Evolutionary conservation across 2,888 invertebrate species (phyloP).

Genomic region (Serrognathus titanus): DNA sequence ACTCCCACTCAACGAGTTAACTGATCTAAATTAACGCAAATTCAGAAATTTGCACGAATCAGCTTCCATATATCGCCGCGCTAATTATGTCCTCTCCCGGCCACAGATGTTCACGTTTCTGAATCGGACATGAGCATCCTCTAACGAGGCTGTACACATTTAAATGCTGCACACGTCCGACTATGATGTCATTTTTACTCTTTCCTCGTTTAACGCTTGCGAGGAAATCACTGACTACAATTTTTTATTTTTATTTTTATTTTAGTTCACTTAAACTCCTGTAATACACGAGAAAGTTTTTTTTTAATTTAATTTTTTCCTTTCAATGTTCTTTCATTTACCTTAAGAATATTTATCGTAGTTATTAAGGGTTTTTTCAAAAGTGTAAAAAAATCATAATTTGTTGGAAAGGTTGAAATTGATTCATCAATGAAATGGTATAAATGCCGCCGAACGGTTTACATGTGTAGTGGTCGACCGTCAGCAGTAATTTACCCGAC

Average conservation of each 20-base stretch:
- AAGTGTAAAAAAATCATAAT: too few species aligned
- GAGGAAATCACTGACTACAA: not conserved
- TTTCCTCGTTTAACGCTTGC: not conserved
- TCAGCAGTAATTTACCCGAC: slow-evolving; percentile 16
- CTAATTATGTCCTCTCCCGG: slow-evolving; percentile 11
- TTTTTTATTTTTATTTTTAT: too few species aligned
- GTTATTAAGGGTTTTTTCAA: too few species aligned
- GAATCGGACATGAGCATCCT: not conserved
- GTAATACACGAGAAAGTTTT: too few species aligned
- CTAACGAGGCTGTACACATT: not conserved
- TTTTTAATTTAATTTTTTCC: too few species aligned
- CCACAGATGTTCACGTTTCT: slow-evolving; percentile 2
- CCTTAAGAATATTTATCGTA: too few species aligned
- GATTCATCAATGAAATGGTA: slow-evolving; percentile 18
- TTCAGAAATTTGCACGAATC: slow-evolving; percentile 30
- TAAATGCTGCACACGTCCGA: slow-evolving; percentile 20
- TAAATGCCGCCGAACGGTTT: slow-evolving; percentile 6
- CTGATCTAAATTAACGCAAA: slow-evolving; percentile 32
- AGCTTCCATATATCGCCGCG: slow-evolving; percentile 17
- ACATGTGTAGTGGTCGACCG: slow-evolving; percentile 15
- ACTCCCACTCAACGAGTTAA: slow-evolving; percentile 25
- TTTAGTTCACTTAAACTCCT: too few species aligned
- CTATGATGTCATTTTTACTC: slow-evolving; percentile 19
- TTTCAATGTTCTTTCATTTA: too few species aligned
- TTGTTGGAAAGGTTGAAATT: too few species aligned